Evolutionary conservation across 2,888 invertebrate species (phyloP), one percentile per base, ranked within the genome.

Genomic region (Hylaea fasciaria): DNA sequence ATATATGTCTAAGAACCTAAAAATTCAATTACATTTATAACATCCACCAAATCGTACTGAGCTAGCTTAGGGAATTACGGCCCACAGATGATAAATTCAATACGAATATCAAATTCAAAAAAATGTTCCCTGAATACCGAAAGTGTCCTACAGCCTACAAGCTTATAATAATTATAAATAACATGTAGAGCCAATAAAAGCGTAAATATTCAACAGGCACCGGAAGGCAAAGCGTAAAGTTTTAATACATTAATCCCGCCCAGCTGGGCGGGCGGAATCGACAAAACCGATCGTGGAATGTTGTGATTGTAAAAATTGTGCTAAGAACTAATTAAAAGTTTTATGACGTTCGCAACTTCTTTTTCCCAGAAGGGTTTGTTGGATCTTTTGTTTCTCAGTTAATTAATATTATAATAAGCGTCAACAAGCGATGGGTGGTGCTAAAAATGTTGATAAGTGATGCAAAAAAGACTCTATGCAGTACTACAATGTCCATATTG

Each of bases 321-420:
- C 69, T 68, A 65, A 68, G 62, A 73, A 68, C 72, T 74, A 78
- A 79, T 80, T 80, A 78, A 77, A 80, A 79, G 69, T 78, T 80
- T 70, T 70, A 76, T 76, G 70, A 71, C 69, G 71, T 69, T 70
- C 57, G 40, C 52, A 76, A 76, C 71, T 71, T 70, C 29, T 43
- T 64, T 57, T 68, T 60, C 65, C 53, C 69, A 62, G 56, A 65
- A 68, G 66, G 69, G 66, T 64, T 53, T 60, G 59, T 29, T 43
- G 13, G 35, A n/a, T 53, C 32, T 40, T 45, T 13, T 40, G 14
- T 32, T 35, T 3, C 16, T 22, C 16, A 9, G 45, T n/a, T 28
- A 11, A 32, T 35, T 11, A 62, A 66, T 9, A 13, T 40, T 13
- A n/a, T 12, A 39, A 12, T 44, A 44, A 8, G 41, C 29, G 40